A percentile compares a stretch with the other conserved stretches of the same genome.
Conservation (phyloP, 2,888 invertebrate genomes). For the Drosophila silvestris region DNA sequence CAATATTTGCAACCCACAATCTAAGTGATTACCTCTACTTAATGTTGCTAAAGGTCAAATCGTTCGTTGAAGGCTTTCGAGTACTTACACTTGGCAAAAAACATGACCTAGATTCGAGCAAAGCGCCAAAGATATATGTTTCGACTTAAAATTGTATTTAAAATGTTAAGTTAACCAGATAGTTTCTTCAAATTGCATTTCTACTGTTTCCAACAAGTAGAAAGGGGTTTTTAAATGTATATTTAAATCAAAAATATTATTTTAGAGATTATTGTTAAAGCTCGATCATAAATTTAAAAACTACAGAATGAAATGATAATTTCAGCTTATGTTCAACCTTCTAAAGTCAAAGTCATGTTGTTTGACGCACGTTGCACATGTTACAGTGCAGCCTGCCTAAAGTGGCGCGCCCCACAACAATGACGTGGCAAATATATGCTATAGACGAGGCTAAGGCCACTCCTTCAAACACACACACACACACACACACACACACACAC, state of each 20-base stretch:
- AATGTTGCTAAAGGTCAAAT: conserved; percentile 35
- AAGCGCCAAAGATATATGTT: not conserved
- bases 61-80: not conserved
- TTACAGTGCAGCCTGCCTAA: conserved; percentile 45
- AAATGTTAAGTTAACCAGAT: not conserved
- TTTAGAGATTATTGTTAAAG: no score
- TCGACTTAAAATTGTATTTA: not conserved
- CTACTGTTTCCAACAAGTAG: not conserved
- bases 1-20: conserved; percentile 20
- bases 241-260: not conserved
- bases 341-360: not conserved
- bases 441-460: conserved; percentile 30
- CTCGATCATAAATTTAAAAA: no score
- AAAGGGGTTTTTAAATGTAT: not conserved
- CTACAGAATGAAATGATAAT: not conserved
- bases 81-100: not conserved
- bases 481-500: not conserved
- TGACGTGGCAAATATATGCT: conserved; percentile 42
- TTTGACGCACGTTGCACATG: not conserved
- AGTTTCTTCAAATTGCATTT: not conserved
- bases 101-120: not conserved
- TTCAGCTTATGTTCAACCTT: not conserved
- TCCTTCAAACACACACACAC: conserved; percentile 26
- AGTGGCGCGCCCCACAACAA: conserved; percentile 41
- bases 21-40: not conserved